Base-by-base conservation (phyloP, 2,113 vertebrate species). In the Brachypteracias leptosomus region DNA sequence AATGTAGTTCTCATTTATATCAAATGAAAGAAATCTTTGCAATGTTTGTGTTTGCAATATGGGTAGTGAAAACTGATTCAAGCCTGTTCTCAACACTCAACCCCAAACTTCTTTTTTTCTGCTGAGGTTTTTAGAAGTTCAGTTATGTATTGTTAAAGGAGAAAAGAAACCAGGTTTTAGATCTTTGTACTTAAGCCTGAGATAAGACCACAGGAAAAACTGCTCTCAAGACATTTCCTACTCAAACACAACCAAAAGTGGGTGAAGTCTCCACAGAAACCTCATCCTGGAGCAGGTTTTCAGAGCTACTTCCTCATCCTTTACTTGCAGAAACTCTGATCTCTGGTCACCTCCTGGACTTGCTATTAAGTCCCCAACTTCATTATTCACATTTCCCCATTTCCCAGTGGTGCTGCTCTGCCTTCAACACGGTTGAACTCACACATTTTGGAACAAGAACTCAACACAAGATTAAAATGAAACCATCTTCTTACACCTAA, bases 131-230 rank as follows among this genome's bases (percentile, higher is more conserved):
- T 38, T n/a, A 35, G 57, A 70, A 67, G 59, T 72, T 87, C 88
- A 73, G 73, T 95, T 96, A 46, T 89, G 47, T 75, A 78, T 84
- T 90, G 86, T 75, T 75, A 49, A 85, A 88, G 51, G 40, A 72
- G 80, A 85, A 85, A 79, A 87, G 61, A 88, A 96, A 93, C 83
- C 26, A 21, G 11, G 85, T 76, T 90, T 51, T 57, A 7, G 18
- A 68, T 75, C 68, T 75, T 58, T 42, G 52, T 44, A 67, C 46
- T 92, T 75, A 78, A 73, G 73, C 38, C 44, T 44, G 25, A 93
- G 92, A 92, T 94, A 96, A 96, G 86, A 90, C 79, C 88, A 90
- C 88, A 95, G 96, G 90, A 96, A 96, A 90, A 90, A 40, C 88
- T 90, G 88, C 16, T 95, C 47, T 90, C 44, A 78, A 72, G 73